Conservation (phyloP, 2,113 vertebrate species). For the Barnardius zonarius region DNA sequence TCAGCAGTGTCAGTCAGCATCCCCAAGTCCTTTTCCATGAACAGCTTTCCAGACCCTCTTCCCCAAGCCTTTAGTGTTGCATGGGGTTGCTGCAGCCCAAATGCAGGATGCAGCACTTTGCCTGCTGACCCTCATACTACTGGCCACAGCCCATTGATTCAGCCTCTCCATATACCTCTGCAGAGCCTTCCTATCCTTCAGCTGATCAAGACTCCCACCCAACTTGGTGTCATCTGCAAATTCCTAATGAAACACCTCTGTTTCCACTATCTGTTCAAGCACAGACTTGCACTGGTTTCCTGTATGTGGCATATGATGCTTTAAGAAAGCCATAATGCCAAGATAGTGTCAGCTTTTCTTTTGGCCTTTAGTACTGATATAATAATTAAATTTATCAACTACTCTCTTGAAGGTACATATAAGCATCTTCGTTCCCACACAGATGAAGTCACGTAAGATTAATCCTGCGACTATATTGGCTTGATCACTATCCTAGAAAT, state of each 20-base stretch:
- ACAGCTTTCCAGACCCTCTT: neutral
- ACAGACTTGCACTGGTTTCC: neutral
- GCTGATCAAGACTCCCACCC: neutral
- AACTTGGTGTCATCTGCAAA: neutral
- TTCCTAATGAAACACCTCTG: neutral
- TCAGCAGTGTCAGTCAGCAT: neutral
- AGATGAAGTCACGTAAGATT: neutral
- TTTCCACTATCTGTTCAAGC: neutral
- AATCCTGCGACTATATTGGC: neutral
- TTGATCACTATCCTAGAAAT: neutral
- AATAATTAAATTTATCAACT: neutral
- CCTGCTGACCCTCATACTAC: neutral
- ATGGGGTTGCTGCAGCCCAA: neutral
- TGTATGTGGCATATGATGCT: accelerated
- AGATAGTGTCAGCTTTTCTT: neutral
- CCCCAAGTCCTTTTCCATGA: neutral
- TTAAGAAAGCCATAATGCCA: neutral
- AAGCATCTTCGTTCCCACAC: neutral
- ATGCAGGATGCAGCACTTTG: neutral
- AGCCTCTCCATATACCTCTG: neutral
- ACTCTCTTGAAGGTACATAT: neutral
- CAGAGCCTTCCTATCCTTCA: neutral
- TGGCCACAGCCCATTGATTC: neutral
- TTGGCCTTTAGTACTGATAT: neutral
- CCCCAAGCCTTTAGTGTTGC: neutral